These are phyloP conservation scores for Drosophila affinis DNA, from an alignment of 2,888 invertebrate species.

Conservation along the genomic window DNA sequence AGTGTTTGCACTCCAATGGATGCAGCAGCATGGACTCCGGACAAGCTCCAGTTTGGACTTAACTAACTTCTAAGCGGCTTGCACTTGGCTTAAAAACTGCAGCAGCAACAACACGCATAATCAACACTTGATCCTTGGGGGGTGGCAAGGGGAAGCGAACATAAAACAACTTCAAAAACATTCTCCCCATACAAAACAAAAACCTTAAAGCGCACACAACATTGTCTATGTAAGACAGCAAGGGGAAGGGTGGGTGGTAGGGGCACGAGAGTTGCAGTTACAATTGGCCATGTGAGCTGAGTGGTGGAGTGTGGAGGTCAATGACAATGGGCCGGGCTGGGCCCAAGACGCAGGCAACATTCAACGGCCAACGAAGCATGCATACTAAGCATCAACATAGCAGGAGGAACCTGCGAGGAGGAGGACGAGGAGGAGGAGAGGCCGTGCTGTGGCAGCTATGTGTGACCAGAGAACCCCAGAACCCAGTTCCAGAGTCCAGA, in stretches of 20 bases:
- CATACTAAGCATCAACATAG: constrained; percentile 64
- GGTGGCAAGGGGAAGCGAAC: constrained; percentile 35
- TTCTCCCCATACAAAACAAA: constrained; percentile 14
- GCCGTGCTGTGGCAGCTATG: constrained; percentile 40
- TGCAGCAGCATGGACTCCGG: constrained; percentile 1
- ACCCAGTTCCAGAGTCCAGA: constrained; percentile 1
- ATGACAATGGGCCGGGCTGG: constrained; percentile 53
- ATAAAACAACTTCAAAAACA: constrained; percentile 62
- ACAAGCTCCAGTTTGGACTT: constrained; percentile 21
- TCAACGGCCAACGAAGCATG: constrained; percentile 65
- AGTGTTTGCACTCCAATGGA: background rate
- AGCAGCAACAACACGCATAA: constrained; percentile 41
- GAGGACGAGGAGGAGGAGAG: no score
- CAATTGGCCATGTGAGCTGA: constrained; percentile 50
- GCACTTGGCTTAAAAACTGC: constrained; percentile 50
- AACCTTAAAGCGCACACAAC: constrained; percentile 72
- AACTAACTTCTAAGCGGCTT: constrained; percentile 46
- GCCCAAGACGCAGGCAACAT: constrained; percentile 38
- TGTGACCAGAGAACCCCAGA: constrained; percentile 48
- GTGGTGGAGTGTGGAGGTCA: constrained; percentile 59
- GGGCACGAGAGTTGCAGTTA: constrained; percentile 69
- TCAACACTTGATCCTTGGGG: constrained; percentile 59
- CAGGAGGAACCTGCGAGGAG: background rate
- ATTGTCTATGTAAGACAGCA: constrained; percentile 58
- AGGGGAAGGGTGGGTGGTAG: background rate